Evolutionary conservation across 1,140 invertebrate species (phyloP), one percentile per base, ranked within the genome.

Genomic region (Habropoda laboriosa): DNA sequence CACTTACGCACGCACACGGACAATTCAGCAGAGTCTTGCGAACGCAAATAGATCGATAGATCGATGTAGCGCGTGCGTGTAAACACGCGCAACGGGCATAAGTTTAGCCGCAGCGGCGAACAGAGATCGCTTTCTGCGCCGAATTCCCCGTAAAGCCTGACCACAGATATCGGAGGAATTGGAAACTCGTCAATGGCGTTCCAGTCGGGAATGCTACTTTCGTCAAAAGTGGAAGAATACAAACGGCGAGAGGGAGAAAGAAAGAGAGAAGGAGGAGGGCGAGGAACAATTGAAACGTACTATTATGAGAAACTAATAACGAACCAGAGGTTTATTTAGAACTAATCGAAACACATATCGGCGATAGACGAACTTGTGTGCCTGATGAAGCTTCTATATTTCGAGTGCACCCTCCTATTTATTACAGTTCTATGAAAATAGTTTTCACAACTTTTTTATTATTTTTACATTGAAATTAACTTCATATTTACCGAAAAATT

Each of bases 31-130:
- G n/a, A 32, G 13, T 42, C 38, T 49, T 21, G 42, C 51, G 40
- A 38, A 58, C 42, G 51, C 51, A 47, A 76, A 76, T 55, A 68
- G 51, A 77, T 77, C 74, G 53, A 77, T 47, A 49, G 74, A 70
- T 60, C 64, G 53, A 58, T 66, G 49, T 67, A 55, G 74, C 61
- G 63, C 60, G 21, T 21, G 53, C 32, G 66, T n/a, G n/a, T 51
- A 79, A 79, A 66, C 72, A 61, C n/a, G 30, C n/a, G 32, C 80
- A 32, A 21, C 40, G 7, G 60, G 63, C 58, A 30, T 53, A 80
- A 81, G 78, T 81, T 73, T 66, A 80, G 40, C 30, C 51, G 53
- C 64, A 13, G 13, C 24, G 32, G 45, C 32, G 57, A 57, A 63
- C 49, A 49, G 51, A 27, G 68, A 63, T 51, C 68, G 38, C 47